Percentiles rank a stretch among this genome's conserved stretches.
These are phyloP conservation scores for Hoplostethus atlanticus DNA, from an alignment of 2,797 vertebrate genomes.

Conservation along the genomic window DNA sequence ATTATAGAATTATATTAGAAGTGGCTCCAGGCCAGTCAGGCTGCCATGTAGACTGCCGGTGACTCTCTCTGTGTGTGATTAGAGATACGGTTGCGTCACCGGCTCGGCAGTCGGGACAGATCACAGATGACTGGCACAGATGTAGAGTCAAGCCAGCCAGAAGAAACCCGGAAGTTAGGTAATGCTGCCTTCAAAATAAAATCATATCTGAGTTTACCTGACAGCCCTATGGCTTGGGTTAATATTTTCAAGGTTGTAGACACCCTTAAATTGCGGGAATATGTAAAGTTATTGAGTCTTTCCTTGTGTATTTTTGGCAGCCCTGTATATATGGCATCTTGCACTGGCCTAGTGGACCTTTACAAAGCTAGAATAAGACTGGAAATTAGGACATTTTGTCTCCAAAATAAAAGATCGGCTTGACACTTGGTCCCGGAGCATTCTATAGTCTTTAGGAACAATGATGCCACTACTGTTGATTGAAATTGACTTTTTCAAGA, in stretches of 20 bases:
- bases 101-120: conserved; percentile 53
- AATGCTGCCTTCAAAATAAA: conserved; percentile 48
- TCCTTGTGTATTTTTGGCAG: not conserved
- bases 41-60: not conserved
- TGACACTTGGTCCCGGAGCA: no score
- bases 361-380: no score
- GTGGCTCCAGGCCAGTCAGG: conserved; percentile 36
- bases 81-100: conserved; percentile 71
- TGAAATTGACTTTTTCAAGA: no score
- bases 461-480: no score
- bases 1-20: conserved; percentile 1
- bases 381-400: no score
- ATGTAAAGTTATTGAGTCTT: not conserved
- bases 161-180: not conserved
- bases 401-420: no score
- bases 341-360: not conserved
- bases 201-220: not conserved
- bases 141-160: conserved; percentile 37
- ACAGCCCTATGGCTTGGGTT: no score
- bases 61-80: conserved; percentile 32
- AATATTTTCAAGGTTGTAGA: no score
- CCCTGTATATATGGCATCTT: not conserved
- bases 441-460: no score
- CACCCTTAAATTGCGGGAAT: no score
- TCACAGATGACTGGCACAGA: conserved; percentile 68